phyloP scores from a whole-genome alignment of 2,888 invertebrate genomes.

The Epirrita christyi region DNA sequence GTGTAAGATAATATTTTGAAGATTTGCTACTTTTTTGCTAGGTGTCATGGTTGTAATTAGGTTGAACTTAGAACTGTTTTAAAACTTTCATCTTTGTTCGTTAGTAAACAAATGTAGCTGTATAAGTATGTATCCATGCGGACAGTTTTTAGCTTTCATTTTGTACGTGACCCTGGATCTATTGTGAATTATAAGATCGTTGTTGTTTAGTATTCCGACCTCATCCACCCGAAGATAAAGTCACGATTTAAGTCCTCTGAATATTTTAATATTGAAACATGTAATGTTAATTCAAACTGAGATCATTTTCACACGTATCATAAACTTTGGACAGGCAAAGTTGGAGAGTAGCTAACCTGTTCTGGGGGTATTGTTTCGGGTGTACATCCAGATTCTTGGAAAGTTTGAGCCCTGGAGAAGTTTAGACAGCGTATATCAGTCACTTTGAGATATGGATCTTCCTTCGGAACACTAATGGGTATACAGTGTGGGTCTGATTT shows the following conservation, averaged over 20 bases:
- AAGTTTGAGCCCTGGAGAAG: conserved; percentile 71
- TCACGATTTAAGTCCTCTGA: conserved; percentile 46
- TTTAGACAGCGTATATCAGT: conserved; percentile 69
- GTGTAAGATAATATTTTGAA: too few relatives aligned
- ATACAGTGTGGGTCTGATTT: conserved; percentile 57
- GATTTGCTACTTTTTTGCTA: too few relatives aligned
- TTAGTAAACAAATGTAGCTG: too few relatives aligned
- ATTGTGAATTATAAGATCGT: too few relatives aligned
- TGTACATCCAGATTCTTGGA: conserved; percentile 66
- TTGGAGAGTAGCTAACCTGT: conserved; percentile 54
- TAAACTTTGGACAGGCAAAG: conserved; percentile 35
- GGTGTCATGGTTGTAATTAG: too few relatives aligned
- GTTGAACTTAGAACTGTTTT: too few relatives aligned
- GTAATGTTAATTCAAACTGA: conserved; percentile 42
- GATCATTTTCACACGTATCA: conserved; percentile 47
- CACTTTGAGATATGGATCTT: conserved; percentile 70
- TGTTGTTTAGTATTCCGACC: conserved; percentile 43
- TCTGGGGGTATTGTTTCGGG: conserved; percentile 56
- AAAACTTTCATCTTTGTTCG: too few relatives aligned
- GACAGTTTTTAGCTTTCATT: too few relatives aligned
- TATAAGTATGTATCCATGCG: too few relatives aligned
- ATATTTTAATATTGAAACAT: conserved; percentile 48
- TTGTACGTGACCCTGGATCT: too few relatives aligned
- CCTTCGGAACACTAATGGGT: conserved; percentile 61
- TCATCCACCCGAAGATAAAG: conserved; percentile 38